Evolutionary conservation across 1,140 invertebrate genomes (phyloP), one percentile per base, ranked within the genome.

Genomic region (Polyergus mexicanus): DNA sequence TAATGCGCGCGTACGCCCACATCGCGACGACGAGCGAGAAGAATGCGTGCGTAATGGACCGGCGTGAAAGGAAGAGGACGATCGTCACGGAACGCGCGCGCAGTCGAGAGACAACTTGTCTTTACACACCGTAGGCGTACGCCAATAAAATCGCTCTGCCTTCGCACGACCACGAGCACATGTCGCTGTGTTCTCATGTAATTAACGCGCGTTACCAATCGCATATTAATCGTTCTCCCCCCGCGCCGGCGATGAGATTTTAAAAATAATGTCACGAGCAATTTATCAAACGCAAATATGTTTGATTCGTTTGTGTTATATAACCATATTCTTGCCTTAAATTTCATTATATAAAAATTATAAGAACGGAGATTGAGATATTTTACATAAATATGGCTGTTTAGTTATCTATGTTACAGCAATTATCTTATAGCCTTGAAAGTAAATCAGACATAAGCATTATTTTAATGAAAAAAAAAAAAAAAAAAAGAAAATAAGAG

Each of bases 1-100:
- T 90, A 88, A 90, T 90, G 89, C 78, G 74, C 78, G 74, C 83
- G 47, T 63, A 76, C 88, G 80, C 88, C 89, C 65, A 90, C 83
- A 84, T 65, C 44, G 85, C 78, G 54, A 84, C 47, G 68, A 85
- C 81, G 38, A 60, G 75, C 72, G 71, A 51, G 72, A 32, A 65
- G 69, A 76, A 63, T 47, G 60, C 83, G 84, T 32, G 87, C 84
- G 66, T 89, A 89, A 89, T 89, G 62, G 88, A 68, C 62, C 35
- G 85, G 44, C 56, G 44, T 76, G 84, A 81, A 80, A 54, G 65
- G 54, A 68, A 80, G 84, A 71, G 25, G 56, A 78, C 62, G 51
- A 85, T 25, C 35, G 62, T 69, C 62, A 28, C 28, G 62, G 38
- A 66, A 58, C 54, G 35, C 47, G 11, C 54, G 35, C 47, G 11